Percentiles rank a stretch among this genome's conserved stretches.
Conservation (phyloP, 1,140 invertebrate species). For the Orchesella cincta region DNA sequence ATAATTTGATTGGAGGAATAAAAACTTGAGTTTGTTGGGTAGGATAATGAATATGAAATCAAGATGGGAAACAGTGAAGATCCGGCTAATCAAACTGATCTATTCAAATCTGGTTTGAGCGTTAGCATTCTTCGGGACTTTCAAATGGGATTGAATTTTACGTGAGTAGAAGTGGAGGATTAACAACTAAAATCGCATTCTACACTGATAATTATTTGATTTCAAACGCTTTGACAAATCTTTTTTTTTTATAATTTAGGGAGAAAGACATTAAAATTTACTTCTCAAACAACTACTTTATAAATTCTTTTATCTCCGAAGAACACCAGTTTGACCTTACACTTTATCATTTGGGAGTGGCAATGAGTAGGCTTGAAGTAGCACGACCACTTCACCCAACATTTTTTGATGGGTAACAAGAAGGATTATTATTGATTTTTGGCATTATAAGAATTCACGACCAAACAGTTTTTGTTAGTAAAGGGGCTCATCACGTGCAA, state of each 20-base stretch:
- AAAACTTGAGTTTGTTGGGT: background rate
- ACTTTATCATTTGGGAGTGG: background rate
- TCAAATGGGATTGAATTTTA: background rate
- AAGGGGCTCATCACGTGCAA: too few species aligned
- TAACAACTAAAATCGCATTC: background rate
- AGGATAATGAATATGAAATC: background rate
- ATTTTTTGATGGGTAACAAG: conserved; percentile 13
- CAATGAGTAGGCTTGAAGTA: background rate
- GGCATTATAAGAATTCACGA: too few species aligned
- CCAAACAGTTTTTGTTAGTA: too few species aligned
- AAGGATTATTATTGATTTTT: background rate
- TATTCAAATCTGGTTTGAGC: background rate
- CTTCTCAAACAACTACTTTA: conserved; percentile 6
- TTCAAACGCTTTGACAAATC: background rate
- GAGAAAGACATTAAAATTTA: background rate
- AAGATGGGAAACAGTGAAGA: background rate
- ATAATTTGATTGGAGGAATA: background rate
- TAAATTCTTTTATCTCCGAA: background rate
- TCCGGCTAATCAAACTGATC: too few species aligned
- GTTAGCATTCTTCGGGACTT: conserved; percentile 2
- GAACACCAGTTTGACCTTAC: background rate
- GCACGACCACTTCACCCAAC: background rate
- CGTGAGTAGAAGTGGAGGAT: background rate
- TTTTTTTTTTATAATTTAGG: background rate
- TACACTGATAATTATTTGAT: background rate